Conservation (phyloP, 2,113 vertebrate genomes). For the Pituophis catenifer region DNA sequence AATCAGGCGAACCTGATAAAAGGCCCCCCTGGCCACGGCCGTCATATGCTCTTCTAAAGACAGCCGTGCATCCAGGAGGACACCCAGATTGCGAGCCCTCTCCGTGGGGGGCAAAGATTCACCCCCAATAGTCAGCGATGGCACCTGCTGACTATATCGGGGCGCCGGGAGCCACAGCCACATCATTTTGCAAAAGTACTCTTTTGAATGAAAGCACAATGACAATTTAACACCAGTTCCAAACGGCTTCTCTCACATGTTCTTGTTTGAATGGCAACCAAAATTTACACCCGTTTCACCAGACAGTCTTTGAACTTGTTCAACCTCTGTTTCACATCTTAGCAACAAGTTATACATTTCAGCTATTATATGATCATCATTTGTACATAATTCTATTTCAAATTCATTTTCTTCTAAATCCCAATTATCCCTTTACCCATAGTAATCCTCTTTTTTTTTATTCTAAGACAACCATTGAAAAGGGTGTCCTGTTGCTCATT, state of each 20-base stretch:
- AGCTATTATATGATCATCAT: neutral
- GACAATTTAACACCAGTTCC: neutral
- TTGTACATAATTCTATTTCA: neutral
- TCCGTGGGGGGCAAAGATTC: no score
- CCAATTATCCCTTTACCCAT: neutral
- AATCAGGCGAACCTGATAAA: no score
- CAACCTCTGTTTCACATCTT: neutral
- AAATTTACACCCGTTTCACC: neutral
- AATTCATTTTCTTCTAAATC: neutral
- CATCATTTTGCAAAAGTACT: neutral
- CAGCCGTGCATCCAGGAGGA: no score
- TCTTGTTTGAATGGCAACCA: neutral
- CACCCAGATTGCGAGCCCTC: no score
- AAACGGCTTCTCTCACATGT: neutral
- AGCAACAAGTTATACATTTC: neutral
- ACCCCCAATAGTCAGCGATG: no score
- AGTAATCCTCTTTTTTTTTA: neutral
- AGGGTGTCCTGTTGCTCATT: neutral
- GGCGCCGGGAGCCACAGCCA: no score
- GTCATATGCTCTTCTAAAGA: no score
- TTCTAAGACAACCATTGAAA: neutral
- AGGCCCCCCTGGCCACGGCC: no score
- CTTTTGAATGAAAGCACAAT: neutral
- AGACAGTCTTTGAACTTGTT: neutral
- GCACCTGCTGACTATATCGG: no score